Percentiles rank a stretch among this genome's conserved stretches.
These are phyloP conservation scores for Scaptodrosophila latifasciaeformis DNA, from an alignment of 2,888 invertebrate species.

Conservation along the genomic window DNA sequence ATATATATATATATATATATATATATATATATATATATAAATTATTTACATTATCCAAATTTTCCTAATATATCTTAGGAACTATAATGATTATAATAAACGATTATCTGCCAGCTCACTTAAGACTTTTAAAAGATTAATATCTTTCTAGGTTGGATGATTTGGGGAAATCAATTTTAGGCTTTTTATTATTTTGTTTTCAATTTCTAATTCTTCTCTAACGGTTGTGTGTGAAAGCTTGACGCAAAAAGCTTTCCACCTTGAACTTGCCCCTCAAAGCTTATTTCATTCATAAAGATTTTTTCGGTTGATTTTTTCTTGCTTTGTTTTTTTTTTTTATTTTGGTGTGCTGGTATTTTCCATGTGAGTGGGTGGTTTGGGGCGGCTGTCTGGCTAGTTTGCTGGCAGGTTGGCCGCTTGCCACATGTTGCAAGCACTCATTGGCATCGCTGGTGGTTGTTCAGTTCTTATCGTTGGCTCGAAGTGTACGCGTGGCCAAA, in stretches of 20 bases:
- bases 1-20: no score
- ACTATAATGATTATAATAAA: no score
- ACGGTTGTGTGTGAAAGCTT: slow-evolving; percentile 15
- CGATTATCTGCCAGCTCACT: no score
- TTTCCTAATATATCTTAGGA: no score
- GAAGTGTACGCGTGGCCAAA: slow-evolving; percentile 39
- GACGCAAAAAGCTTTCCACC: slow-evolving; percentile 28
- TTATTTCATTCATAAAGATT: slow-evolving; percentile 50
- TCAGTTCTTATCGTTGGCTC: slow-evolving; percentile 61
- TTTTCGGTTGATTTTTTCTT: slow-evolving; percentile 6
- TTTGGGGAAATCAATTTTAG: no score
- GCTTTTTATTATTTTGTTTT: no score
- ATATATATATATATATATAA: no score
- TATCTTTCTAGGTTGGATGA: no score
- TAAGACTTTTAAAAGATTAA: no score
- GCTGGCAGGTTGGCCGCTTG: slow-evolving; percentile 18
- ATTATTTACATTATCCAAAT: no score
- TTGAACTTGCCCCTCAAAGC: slow-evolving; percentile 44
- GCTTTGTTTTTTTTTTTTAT: background rate
- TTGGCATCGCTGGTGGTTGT: no score
- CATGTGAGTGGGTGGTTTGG: no score
- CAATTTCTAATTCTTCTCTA: background rate
- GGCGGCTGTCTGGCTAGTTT: slow-evolving; percentile 2
- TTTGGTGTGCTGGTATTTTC: slow-evolving; percentile 23
- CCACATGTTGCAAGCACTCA: slow-evolving; percentile 57